Percentiles rank a stretch among this genome's conserved stretches.
phyloP scores from a whole-genome alignment of 2,113 vertebrate species.

The Castor canadensis region DNA sequence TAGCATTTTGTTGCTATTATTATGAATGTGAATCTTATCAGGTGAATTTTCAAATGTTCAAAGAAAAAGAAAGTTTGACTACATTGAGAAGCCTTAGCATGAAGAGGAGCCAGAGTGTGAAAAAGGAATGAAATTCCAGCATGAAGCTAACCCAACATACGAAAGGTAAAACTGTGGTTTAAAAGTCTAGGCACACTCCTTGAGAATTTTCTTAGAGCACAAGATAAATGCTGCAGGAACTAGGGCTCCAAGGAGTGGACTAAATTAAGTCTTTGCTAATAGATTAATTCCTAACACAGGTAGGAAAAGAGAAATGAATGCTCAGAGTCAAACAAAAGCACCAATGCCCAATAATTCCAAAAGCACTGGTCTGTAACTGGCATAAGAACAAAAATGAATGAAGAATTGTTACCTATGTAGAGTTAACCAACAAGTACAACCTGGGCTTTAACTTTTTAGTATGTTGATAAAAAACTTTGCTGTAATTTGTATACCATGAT shows the following conservation, averaged over 20 bases:
- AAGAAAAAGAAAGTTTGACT: not conserved
- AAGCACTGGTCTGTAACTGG: not conserved
- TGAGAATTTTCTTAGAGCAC: not conserved
- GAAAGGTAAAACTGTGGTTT: not conserved
- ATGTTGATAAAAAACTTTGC: not conserved
- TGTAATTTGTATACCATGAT: not conserved
- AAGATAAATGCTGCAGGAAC: not conserved
- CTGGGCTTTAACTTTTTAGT: not conserved
- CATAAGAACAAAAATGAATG: not conserved
- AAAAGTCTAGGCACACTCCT: not conserved
- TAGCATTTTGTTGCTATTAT: slow-evolving; percentile 38
- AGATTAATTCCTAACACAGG: not conserved
- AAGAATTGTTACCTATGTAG: not conserved
- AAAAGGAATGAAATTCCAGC: slow-evolving; percentile 22
- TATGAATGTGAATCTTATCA: not conserved
- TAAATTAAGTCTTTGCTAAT: slow-evolving; percentile 22
- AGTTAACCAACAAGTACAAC: not conserved
- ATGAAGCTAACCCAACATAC: not conserved
- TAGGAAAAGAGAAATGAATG: not conserved
- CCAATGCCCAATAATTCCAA: not conserved
- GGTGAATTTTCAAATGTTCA: not conserved
- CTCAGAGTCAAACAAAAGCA: not conserved
- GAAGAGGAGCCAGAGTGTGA: not conserved
- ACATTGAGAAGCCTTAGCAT: not conserved
- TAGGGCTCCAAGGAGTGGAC: not conserved